phyloP scores from a whole-genome alignment of 2,113 vertebrate species.

The Grammomys dolichurus region DNA sequence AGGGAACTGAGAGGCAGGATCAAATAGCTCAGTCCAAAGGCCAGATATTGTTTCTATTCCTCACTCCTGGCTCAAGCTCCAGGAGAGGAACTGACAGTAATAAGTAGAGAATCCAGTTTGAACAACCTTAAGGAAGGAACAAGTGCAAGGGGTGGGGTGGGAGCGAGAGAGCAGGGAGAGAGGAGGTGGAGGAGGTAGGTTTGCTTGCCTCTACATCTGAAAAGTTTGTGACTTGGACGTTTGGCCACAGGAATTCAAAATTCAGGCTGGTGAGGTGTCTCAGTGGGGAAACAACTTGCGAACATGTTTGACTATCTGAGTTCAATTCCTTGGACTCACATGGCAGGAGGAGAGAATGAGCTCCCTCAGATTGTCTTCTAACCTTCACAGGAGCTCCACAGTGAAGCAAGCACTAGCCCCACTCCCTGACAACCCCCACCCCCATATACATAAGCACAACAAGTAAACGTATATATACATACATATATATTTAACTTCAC shows the following conservation, averaged over 20 bases:
- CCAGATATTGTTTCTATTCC: background rate
- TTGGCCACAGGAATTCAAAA: background rate
- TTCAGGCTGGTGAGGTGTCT: background rate
- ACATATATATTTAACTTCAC: background rate
- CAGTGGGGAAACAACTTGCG: background rate
- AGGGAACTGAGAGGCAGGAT: background rate
- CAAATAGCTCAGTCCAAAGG: background rate
- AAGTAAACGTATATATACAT: background rate
- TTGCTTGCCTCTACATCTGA: background rate
- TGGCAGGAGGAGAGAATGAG: background rate
- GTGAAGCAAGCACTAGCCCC: background rate
- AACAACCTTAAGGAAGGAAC: background rate
- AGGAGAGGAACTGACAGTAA: background rate
- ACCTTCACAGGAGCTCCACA: background rate
- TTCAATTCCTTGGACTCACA: background rate
- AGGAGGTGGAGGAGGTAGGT: background rate
- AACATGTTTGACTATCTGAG: background rate
- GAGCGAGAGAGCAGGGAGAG: background rate
- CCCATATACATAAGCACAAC: background rate
- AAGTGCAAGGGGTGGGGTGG: fast-evolving
- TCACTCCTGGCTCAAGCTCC: background rate
- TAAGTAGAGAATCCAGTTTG: slow-evolving; percentile 53
- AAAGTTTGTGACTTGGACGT: background rate
- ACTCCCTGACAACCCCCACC: background rate
- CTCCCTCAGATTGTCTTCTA: background rate